Percentiles rank a stretch among this genome's conserved stretches.
These are phyloP conservation scores for Torymus aiolomorphi DNA, from an alignment of 2,888 invertebrate genomes.

Conservation along the genomic window DNA sequence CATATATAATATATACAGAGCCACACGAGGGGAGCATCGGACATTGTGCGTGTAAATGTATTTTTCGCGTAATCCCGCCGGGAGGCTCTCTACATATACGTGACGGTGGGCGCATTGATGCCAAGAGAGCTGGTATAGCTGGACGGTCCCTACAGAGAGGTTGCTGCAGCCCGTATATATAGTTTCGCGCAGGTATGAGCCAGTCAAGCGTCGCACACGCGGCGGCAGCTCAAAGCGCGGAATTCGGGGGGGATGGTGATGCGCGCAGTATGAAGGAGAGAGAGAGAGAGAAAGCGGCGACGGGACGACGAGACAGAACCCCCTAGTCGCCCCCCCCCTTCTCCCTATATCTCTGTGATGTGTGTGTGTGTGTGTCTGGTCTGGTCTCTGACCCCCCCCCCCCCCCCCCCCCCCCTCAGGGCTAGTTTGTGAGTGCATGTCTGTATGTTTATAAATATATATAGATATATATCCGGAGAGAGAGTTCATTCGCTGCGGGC, in stretches of 20 bases:
- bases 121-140: constrained; percentile 11
- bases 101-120: constrained; percentile 34
- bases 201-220: constrained; percentile 17
- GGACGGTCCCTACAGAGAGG: too few relatives aligned
- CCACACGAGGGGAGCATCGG: background rate
- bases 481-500: too few relatives aligned
- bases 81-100: background rate
- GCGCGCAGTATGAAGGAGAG: background rate
- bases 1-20: background rate
- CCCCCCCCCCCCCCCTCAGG: too few relatives aligned
- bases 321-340: too few relatives aligned
- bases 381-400: too few relatives aligned
- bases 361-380: too few relatives aligned
- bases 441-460: too few relatives aligned
- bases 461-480: too few relatives aligned
- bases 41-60: constrained; percentile 52
- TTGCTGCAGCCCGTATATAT: background rate
- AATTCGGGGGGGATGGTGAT: constrained; percentile 19
- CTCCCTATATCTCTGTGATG: too few relatives aligned
- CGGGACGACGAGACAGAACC: background rate
- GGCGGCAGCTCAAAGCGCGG: constrained; percentile 20
- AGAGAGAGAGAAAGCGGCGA: background rate
- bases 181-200: constrained; percentile 17
- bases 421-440: too few relatives aligned
- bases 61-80: constrained; percentile 56